Evolutionary conservation across 2,113 vertebrate genomes (phyloP).

Genomic region (Steatornis caripensis): DNA sequence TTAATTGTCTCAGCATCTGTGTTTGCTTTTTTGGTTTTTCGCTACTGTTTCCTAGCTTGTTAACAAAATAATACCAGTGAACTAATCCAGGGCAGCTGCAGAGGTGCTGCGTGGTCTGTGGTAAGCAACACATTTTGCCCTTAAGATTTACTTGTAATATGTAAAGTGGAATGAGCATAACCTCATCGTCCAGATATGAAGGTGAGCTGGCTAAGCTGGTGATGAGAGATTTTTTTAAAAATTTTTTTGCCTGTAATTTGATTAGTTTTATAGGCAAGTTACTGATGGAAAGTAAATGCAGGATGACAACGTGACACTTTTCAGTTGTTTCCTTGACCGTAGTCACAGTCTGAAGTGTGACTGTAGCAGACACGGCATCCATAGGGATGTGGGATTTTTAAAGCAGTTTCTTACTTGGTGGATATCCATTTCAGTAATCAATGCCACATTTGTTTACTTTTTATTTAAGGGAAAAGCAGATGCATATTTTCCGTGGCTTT

Average conservation of each 20-base stretch:
- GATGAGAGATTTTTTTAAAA: not conserved
- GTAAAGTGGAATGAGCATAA: not conserved
- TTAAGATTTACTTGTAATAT: not conserved
- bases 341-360: not conserved
- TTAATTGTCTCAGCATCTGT: not conserved
- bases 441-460: not conserved
- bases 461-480: not conserved
- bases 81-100: slow-evolving; percentile 13
- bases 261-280: not conserved
- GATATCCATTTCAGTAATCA: not conserved
- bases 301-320: not conserved
- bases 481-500: not conserved
- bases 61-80: slow-evolving; percentile 4
- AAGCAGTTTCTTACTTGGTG: not conserved
- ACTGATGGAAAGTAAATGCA: not conserved
- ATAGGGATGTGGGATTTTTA: not conserved
- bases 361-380: not conserved
- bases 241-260: not conserved
- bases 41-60: not conserved
- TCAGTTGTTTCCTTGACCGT: not conserved
- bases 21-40: not conserved
- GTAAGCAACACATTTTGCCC: not conserved
- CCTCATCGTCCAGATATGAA: not conserved
- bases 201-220: not conserved
- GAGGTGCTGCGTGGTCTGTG: not conserved